These are phyloP conservation scores for Ophioderma brevispina DNA, from an alignment of 35 echinoderm and acorn worm species.

Conservation along the genomic window DNA sequence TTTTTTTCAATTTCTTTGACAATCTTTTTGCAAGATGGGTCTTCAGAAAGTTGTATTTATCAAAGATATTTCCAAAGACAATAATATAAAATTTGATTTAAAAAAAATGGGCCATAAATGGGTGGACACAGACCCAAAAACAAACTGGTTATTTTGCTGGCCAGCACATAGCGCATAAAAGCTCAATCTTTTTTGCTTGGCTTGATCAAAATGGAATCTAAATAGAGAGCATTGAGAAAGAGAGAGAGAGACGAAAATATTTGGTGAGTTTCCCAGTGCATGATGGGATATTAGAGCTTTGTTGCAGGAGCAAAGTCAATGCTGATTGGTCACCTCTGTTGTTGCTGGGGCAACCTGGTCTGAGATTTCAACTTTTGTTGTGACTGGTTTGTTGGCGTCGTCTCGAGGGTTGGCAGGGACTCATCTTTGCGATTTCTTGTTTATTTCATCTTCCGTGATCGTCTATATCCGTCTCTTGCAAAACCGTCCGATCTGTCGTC, in stretches of 20 bases:
- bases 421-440: neutral
- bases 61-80: neutral
- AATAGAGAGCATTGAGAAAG: too few relatives aligned
- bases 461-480: neutral
- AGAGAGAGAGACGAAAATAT: neutral
- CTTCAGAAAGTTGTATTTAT: neutral
- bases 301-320: neutral
- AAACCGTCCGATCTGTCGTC: neutral
- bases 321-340: slow-evolving; percentile 4
- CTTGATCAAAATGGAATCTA: neutral
- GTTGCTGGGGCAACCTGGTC: slow-evolving; percentile 3
- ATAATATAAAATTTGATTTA: neutral
- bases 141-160: slow-evolving; percentile 13
- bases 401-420: neutral
- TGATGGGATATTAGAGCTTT: neutral
- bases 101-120: neutral
- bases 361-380: slow-evolving; percentile 1
- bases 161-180: neutral
- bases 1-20: neutral
- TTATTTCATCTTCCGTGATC: neutral
- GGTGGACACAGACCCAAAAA: neutral
- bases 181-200: neutral
- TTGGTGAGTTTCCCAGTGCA: neutral
- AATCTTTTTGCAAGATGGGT: neutral
- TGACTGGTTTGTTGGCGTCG: neutral